phyloP scores from a whole-genome alignment of 1,140 invertebrate species.

The Brachionus manjavacas region DNA sequence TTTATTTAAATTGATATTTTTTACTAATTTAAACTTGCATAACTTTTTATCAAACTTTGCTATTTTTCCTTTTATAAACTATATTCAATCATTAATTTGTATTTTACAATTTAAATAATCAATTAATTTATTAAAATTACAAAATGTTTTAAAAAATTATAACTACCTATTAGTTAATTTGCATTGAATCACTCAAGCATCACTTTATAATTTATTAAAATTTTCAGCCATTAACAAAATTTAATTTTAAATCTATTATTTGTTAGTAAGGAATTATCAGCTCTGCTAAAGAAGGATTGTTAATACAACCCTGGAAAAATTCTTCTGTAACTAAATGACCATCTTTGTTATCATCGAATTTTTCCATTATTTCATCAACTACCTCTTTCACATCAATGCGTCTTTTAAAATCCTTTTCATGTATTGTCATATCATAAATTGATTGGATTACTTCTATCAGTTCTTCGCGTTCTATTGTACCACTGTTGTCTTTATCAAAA shows the following conservation, averaged over 20 bases:
- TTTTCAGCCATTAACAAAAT: background rate
- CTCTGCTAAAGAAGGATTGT: background rate
- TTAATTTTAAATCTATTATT: background rate
- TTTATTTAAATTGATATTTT: too few species aligned
- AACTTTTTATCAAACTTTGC: too few species aligned
- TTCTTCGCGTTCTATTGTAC: background rate
- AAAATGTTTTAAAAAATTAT: too few species aligned
- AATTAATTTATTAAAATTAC: too few species aligned
- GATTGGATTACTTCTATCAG: background rate
- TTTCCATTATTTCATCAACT: background rate
- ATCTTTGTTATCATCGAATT: slow-evolving; percentile 11
- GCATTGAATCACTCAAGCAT: background rate
- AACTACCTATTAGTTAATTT: too few species aligned
- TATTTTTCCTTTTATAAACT: too few species aligned
- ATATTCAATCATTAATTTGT: too few species aligned
- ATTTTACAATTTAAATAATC: too few species aligned
- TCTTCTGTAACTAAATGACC: background rate
- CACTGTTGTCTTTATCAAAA: slow-evolving; percentile 29
- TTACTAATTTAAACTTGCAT: too few species aligned
- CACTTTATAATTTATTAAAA: background rate
- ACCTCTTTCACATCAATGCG: background rate
- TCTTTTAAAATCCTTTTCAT: slow-evolving; percentile 15
- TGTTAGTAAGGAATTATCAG: background rate
- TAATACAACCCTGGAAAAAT: slow-evolving; percentile 29
- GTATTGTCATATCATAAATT: background rate